Evolutionary conservation across 2,888 invertebrate genomes (phyloP), one percentile per base, ranked within the genome.

Genomic region (Drosophila bunnanda): DNA sequence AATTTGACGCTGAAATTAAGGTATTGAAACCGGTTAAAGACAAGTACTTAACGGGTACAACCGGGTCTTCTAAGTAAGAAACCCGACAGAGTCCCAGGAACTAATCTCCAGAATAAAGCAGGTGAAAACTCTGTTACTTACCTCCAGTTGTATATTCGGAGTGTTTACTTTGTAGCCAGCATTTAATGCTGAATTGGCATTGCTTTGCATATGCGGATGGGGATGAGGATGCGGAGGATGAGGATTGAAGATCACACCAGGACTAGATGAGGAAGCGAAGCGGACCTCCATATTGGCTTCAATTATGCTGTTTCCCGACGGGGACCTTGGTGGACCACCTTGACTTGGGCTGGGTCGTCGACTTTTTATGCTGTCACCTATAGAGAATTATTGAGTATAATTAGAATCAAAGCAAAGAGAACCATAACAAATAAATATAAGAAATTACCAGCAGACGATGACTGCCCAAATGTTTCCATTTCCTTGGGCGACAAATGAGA

Each of bases 401-500:
- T 34, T 15, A 36, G 9, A 32, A 13, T 5, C 5, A 13, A 12
- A 34, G 8, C 10, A 32, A 32, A 32, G 10, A 12, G 9, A 32
- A 2, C 38, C 8, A n/a, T 2, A 38, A 39, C 25, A 43, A 2
- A 43, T 30, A 28, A 6, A 12, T 30, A 30, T 6, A 30, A 4
- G 2, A n/a, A 46, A n/a, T 46, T 46, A 46, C 46, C 64, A 38
- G 52, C n/a, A 30, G 52, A 57, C 10, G 30, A 54, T n/a, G 30
- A 7, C 25, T 52, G 53, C 2, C 69, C 71, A 44, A 83, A 88
- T 5, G 81, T 43, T 17, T 92, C 92, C 34, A 92, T 77, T 76
- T 93, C 92, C 83, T 92, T 94, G 34, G 94, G 94, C 22, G 94
- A 94, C 70, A 94, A 91, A 91, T 94, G 94, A 53, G 94, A 93